Evolutionary conservation across 2,113 vertebrate species (phyloP).

Genomic region (Osmerus mordax): DNA sequence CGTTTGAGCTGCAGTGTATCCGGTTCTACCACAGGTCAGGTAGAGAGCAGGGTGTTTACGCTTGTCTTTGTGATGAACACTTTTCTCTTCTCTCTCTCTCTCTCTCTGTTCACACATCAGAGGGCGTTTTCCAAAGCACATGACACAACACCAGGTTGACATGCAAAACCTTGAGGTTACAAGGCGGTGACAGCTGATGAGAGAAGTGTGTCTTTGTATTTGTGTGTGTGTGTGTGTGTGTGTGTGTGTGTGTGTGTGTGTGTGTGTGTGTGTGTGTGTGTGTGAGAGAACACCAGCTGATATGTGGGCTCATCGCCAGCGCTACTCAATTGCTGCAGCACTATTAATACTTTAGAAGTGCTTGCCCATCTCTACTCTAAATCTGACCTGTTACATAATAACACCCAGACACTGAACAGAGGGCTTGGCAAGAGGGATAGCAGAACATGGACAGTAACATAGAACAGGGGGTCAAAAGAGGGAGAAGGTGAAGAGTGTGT

Average conservation of each 20-base stretch:
- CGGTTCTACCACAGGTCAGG: background rate
- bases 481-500: background rate
- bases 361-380: background rate
- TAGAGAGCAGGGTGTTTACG: background rate
- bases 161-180: background rate
- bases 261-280: background rate
- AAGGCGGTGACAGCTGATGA: background rate
- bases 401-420: background rate
- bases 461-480: too few relatives aligned
- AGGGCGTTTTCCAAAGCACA: background rate
- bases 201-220: background rate
- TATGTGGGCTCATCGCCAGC: background rate
- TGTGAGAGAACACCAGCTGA: background rate
- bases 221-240: background rate
- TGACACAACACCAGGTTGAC: background rate
- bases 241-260: conserved; percentile 1
- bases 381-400: background rate
- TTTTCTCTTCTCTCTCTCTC: conserved; percentile 5
- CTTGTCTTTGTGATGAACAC: background rate
- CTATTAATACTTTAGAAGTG: background rate
- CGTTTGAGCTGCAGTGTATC: too few relatives aligned
- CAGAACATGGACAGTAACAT: too few relatives aligned
- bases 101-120: conserved; percentile 12
- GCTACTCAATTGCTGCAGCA: background rate
- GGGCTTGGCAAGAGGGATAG: too few relatives aligned